A percentile compares a stretch with the other conserved stretches of the same genome.
Evolutionary conservation across 2,888 invertebrate species (phyloP).

Genomic region (Aporophyla nigra): DNA sequence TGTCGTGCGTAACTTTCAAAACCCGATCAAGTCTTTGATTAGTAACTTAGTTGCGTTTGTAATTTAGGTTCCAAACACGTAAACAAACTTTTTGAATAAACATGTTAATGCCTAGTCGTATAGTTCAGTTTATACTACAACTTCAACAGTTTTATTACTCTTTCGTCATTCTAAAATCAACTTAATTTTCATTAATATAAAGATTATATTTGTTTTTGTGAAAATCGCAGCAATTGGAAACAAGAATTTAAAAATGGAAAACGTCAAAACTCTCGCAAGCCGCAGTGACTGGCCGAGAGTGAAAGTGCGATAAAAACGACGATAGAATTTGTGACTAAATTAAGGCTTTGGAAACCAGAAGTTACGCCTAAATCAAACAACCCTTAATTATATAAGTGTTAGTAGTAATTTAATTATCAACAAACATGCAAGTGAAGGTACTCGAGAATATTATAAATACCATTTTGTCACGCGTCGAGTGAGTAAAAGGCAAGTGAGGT

Average conservation of each 20-base stretch:
- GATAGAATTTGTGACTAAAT: not conserved
- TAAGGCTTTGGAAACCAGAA: constrained; percentile 2
- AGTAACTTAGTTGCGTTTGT: not conserved
- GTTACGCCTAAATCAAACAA: constrained; percentile 39
- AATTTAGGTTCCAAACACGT: not conserved
- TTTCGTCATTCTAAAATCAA: not conserved
- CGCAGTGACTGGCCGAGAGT: not conserved
- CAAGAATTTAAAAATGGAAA: not conserved
- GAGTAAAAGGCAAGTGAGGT: constrained; percentile 26
- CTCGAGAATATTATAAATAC: constrained; percentile 27
- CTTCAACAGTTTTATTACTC: not conserved
- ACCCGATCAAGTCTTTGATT: not conserved
- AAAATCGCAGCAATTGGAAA: not conserved
- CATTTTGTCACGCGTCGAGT: constrained; percentile 41
- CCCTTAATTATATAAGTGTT: constrained; percentile 43
- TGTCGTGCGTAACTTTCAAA: not conserved
- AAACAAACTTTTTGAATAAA: not conserved
- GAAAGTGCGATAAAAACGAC: not conserved
- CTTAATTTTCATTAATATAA: not conserved
- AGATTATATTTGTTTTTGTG: not conserved
- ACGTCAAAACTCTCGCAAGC: not conserved
- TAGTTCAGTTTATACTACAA: not conserved
- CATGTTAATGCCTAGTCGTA: not conserved
- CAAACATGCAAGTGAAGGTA: constrained; percentile 37
- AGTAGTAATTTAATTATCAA: constrained; percentile 30